Conservation (phyloP, 2,797 vertebrate genomes). For the Lepus oiostolus region DNA sequence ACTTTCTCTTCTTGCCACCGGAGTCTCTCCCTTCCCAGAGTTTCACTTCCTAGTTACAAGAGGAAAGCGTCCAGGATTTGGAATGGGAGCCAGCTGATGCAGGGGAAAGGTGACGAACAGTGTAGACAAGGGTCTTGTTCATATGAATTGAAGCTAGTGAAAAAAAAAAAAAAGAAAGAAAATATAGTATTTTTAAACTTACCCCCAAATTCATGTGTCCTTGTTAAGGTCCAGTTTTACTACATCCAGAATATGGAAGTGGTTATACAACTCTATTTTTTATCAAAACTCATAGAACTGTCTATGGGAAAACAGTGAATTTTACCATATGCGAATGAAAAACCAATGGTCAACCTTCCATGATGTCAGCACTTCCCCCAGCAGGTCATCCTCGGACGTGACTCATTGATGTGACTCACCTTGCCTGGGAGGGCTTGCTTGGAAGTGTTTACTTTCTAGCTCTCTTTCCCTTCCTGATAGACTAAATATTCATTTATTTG, state of each 20-base stretch:
- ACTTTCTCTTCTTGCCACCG: neutral
- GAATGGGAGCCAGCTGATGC: neutral
- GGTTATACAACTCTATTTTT: neutral
- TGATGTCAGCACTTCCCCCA: neutral
- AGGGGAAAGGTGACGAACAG: neutral
- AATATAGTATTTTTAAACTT: neutral
- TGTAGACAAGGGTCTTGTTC: neutral
- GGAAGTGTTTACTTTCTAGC: neutral
- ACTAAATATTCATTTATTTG: constrained; percentile 48
- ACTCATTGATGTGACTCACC: neutral
- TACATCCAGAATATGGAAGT: neutral
- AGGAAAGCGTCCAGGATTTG: neutral
- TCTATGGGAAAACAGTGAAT: neutral
- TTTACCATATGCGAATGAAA: neutral
- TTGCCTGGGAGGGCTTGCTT: neutral
- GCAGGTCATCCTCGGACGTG: neutral
- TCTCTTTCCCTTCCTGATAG: constrained; percentile 53
- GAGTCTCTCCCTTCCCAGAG: neutral
- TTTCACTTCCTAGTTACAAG: neutral
- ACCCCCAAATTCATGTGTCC: neutral
- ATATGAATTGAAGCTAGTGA: neutral
- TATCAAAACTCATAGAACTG: neutral
- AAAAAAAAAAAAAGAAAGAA: neutral
- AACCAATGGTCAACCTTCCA: neutral
- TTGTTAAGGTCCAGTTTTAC: neutral